A percentile compares a stretch with the other conserved stretches of the same genome.
Conservation (phyloP, 2,113 vertebrate genomes). For the Glaucidium brasilianum region DNA sequence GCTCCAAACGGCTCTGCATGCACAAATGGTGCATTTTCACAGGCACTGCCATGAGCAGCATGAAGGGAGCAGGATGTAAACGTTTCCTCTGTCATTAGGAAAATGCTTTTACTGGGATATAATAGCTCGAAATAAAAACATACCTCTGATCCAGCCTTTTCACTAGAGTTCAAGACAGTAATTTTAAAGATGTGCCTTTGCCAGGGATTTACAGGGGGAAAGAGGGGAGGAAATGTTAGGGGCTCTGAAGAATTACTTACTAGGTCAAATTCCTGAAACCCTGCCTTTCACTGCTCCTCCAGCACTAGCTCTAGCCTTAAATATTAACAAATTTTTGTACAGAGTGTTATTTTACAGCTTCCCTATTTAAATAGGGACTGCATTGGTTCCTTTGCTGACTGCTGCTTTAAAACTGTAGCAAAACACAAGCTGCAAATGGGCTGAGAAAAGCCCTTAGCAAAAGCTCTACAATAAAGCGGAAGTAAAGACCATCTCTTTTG, state of each 20-base stretch:
- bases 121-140: constrained; percentile 12
- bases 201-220: background rate
- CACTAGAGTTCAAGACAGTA: background rate
- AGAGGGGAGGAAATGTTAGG: background rate
- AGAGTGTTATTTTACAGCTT: background rate
- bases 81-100: background rate
- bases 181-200: background rate
- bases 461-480: constrained; percentile 1
- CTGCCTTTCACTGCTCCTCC: background rate
- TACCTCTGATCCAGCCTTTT: background rate
- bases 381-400: background rate
- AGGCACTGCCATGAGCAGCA: background rate
- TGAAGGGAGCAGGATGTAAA: background rate
- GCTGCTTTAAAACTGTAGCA: constrained; percentile 20
- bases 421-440: constrained; percentile 22
- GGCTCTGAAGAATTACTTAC: background rate
- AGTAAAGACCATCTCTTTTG: constrained; percentile 52
- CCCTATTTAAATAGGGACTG: background rate
- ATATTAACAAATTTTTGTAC: background rate
- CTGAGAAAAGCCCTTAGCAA: constrained; percentile 39
- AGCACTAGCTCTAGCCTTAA: background rate
- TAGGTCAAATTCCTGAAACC: background rate
- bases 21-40: background rate
- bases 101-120: background rate
- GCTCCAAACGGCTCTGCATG: background rate